Base-by-base conservation (phyloP, 30 jellyfish, hydroid and myxozoan genomes). In the Turritopsis rubra region DNA sequence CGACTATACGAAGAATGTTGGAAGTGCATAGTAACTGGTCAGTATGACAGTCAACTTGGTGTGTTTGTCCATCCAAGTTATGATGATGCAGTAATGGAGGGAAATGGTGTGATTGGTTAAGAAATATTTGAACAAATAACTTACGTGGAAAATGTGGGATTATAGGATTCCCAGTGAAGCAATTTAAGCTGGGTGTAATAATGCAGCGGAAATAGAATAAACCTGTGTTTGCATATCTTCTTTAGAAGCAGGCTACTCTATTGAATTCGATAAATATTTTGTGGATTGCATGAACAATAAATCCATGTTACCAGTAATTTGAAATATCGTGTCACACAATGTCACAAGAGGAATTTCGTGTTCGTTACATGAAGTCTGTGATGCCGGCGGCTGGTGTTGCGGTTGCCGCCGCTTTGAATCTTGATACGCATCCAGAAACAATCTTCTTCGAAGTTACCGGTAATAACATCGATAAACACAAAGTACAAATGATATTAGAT, bases 91-190 rank as follows among this genome's bases (percentile, higher is more conserved):
- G 27, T 29, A 18, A 28, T 78, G 26, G 52, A 8, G 24, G 85
- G 85, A 16, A 23, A 29, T 21, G 85, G 85, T 21, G 54, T 52
- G 21, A 23, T 78, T 21, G 85, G 85, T 52, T 28, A 9, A 21
- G 85, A 78, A 52, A 78, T 78, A 9, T 24, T 21, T 13, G 9
- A 52, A 21, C 85, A 78, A 22, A 20, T 78, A 28, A 9, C 76
- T 18, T 7, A 78, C n/a, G 28, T 78, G 76, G 79, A 13, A 28
- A 21, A 1, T 21, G 52, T 21, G 28, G 17, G 8, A 81, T 82
- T 24, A 52, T 28, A 1, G 77, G 79, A 5, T 28, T 81, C 5
- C 81, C 85, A 29, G 7, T 78, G 16, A 78, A 78, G 54, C 31
- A 29, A 8, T 7, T 21, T 30, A 78, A 78, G 7, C 28, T 16